Base-by-base conservation (phyloP, 1,140 invertebrate species). In the Tetramorium parvispinum region DNA sequence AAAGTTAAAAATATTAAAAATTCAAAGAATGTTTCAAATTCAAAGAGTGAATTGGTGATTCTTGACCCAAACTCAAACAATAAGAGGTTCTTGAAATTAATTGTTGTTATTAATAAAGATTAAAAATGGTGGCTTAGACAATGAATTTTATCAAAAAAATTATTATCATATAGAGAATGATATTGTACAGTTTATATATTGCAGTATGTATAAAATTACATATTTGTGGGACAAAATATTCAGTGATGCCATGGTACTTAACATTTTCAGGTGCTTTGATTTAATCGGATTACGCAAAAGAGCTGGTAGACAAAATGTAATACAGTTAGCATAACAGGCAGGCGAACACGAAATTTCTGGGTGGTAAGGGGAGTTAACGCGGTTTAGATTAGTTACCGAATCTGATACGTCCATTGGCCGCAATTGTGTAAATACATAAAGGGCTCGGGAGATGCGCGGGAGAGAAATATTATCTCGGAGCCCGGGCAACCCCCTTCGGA, bases 341-440 rank as follows among this genome's bases (percentile, higher is more conserved):
- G 27, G n/a, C 77, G 18, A 53, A 40, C 27, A 21, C 7, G n/a
- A 59, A 81, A 70, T 37, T 81, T 81, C 16, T 1, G n/a, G n/a
- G 2, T n/a, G 27, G 43, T 11, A 32, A 51, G 61, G 10, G 43
- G n/a, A 24, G 49, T 70, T 59, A 83, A 75, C 43, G 79, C 68
- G 53, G 79, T 73, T 83, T 83, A 83, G 79, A 83, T 83, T 83
- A 83, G 79, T 73, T 83, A 83, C 79, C 68, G 79, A 83, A 75
- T 73, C 27, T 75, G 79, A 83, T 83, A 83, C 68, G 40, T 83
- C 68, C 79, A 83, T 73, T 59, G 79, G 79, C 79, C 79, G 53
- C 79, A 59, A 83, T 83, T 83, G 79, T 75, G 71, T 83, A 53
- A 59, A 24, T 75, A 66, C 53, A 71, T 55, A 66, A 88, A 76